Evolutionary conservation across 1,140 invertebrate genomes (phyloP).

Genomic region (Pseudomyrmex dendroicus): DNA sequence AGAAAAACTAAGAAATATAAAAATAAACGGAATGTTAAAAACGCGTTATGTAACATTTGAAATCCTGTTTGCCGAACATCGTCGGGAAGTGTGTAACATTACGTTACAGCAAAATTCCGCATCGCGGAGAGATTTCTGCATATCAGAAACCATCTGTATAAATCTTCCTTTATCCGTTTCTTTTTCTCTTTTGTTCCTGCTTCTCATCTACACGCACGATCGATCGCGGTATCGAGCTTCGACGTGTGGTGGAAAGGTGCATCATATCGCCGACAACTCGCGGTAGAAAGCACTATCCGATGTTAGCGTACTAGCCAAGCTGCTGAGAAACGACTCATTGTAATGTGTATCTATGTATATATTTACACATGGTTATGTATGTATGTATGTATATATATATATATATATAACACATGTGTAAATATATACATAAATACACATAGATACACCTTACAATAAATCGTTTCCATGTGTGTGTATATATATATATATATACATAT

Average conservation of each 20-base stretch:
- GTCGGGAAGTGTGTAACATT: not conserved
- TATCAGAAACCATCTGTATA: not conserved
- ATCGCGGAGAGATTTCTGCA: slow-evolving; percentile 35
- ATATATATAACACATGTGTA: too few species aligned
- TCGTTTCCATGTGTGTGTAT: too few species aligned
- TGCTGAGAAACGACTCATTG: slow-evolving; percentile 16
- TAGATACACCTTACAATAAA: too few species aligned
- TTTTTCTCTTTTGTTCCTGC: not conserved
- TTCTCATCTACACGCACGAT: slow-evolving; percentile 18
- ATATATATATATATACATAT: not conserved
- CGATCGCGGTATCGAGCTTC: not conserved
- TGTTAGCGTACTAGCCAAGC: slow-evolving; percentile 16
- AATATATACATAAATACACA: not conserved
- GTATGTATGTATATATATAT: too few species aligned
- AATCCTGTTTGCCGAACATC: slow-evolving; percentile 33
- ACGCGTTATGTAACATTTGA: slow-evolving; percentile 34
- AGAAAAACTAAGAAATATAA: slow-evolving; percentile 26
- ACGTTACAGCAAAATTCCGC: slow-evolving; percentile 22
- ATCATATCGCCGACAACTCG: not conserved
- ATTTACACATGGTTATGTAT: not conserved
- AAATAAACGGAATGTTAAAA: slow-evolving; percentile 29
- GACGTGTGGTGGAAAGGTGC: slow-evolving; percentile 45
- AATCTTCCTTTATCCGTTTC: not conserved
- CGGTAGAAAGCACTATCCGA: slow-evolving; percentile 40
- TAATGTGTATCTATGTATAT: not conserved